Evolutionary conservation across 2,113 vertebrate species (phyloP).

Genomic region (Sula dactylatra): DNA sequence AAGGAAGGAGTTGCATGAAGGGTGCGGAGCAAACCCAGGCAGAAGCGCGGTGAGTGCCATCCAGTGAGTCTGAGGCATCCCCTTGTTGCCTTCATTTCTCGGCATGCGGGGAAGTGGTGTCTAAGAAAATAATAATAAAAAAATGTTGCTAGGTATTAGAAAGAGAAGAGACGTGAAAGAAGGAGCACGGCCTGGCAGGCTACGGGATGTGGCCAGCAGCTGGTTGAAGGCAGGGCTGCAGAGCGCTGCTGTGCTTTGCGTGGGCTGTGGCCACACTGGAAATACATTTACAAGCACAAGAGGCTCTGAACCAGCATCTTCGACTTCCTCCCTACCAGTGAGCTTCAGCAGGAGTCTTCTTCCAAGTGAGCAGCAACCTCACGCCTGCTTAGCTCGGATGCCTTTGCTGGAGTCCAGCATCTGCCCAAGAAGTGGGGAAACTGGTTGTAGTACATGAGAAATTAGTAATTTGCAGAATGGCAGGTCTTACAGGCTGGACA

Average conservation of each 20-base stretch:
- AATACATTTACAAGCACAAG: neutral
- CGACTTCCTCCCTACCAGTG: neutral
- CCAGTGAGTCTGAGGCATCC: neutral
- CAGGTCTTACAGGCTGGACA: neutral
- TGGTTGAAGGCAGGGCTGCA: neutral
- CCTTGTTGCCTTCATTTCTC: neutral
- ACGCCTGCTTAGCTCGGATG: neutral
- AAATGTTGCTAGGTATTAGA: neutral
- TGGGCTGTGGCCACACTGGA: neutral
- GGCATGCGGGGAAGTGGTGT: neutral
- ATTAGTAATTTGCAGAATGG: neutral
- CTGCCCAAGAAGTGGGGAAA: neutral
- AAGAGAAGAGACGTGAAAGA: neutral
- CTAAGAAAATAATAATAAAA: neutral
- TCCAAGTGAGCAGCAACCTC: neutral
- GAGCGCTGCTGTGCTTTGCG: neutral
- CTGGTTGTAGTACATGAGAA: neutral
- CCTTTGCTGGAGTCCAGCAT: neutral
- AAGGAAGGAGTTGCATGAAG: neutral
- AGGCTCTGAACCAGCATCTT: neutral
- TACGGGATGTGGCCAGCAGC: neutral
- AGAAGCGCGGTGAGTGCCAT: fast-evolving
- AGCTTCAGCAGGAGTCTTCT: neutral
- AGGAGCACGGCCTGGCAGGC: neutral
- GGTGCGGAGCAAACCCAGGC: neutral